Evolutionary conservation across 2,888 invertebrate genomes (phyloP).

Genomic region (Steromphala cineraria): DNA sequence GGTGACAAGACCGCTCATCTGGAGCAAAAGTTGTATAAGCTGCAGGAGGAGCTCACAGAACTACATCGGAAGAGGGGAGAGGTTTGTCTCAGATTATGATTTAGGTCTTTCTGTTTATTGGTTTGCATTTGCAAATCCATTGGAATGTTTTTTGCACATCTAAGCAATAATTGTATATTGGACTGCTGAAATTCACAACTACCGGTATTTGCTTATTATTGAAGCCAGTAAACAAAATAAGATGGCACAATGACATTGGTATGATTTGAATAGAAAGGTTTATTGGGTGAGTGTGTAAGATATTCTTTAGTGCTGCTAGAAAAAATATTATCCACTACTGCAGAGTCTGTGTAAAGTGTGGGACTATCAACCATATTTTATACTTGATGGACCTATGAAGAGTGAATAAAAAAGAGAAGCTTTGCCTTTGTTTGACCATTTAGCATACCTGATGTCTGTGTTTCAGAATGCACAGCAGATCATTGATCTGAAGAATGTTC

Average conservation of each 20-base stretch:
- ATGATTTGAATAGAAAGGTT: no score
- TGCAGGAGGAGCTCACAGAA: slow-evolving; percentile 95
- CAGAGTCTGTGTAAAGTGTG: no score
- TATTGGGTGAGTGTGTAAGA: no score
- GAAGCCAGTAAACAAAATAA: neutral
- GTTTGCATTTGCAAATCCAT: no score
- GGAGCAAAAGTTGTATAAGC: slow-evolving; percentile 89
- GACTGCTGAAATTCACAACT: neutral
- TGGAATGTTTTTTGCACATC: neutral
- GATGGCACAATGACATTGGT: no score
- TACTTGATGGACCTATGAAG: no score
- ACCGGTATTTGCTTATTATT: neutral
- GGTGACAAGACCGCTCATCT: slow-evolving; percentile 74
- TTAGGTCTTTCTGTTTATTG: neutral
- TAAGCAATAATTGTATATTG: neutral
- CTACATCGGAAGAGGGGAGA: slow-evolving; percentile 92
- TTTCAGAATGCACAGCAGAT: slow-evolving; percentile 89
- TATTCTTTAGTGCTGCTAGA: no score
- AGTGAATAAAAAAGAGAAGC: no score
- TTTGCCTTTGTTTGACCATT: no score
- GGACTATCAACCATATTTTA: no score
- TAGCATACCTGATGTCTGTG: neutral
- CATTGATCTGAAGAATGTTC: slow-evolving; percentile 88
- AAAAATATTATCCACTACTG: no score
- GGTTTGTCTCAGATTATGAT: slow-evolving; percentile 49